Percentiles rank a stretch among this genome's conserved stretches.
These are phyloP conservation scores for Spatulosminthurus flaviceps DNA, from an alignment of 2,888 invertebrate genomes.

Conservation along the genomic window DNA sequence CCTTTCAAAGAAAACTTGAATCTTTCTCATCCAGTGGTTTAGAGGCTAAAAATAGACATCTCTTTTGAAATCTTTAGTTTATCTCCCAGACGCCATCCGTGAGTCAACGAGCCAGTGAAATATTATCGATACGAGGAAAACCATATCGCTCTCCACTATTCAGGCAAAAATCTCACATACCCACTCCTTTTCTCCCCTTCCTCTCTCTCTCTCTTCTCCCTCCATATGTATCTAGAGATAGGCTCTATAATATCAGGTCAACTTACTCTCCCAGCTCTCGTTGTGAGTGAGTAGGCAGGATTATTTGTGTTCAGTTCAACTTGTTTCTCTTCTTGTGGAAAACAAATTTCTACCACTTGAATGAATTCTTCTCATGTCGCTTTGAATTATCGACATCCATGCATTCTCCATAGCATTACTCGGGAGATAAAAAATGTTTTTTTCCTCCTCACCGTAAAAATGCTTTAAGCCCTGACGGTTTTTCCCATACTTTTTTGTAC, in stretches of 20 bases:
- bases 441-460: background rate
- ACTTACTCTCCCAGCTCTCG: background rate
- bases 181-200: background rate
- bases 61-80: constrained; percentile 29
- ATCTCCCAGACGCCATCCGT: background rate
- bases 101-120: constrained; percentile 10
- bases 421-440: no score
- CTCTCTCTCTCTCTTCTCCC: background rate
- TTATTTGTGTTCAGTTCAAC: constrained; percentile 18
- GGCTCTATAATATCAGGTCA: background rate
- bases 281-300: background rate
- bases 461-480: background rate
- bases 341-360: constrained; percentile 31
- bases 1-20: constrained; percentile 24
- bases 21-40: constrained; percentile 15
- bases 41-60: constrained; percentile 8
- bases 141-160: background rate
- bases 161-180: background rate
- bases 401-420: background rate
- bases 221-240: background rate
- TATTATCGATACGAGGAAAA: constrained; percentile 3
- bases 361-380: constrained; percentile 34
- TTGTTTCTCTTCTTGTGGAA: background rate
- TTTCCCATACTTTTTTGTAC: background rate
- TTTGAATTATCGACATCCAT: constrained; percentile 30